Evolutionary conservation across 1,140 invertebrate species (phyloP).

Genomic region (Zaprionus africanus): DNA sequence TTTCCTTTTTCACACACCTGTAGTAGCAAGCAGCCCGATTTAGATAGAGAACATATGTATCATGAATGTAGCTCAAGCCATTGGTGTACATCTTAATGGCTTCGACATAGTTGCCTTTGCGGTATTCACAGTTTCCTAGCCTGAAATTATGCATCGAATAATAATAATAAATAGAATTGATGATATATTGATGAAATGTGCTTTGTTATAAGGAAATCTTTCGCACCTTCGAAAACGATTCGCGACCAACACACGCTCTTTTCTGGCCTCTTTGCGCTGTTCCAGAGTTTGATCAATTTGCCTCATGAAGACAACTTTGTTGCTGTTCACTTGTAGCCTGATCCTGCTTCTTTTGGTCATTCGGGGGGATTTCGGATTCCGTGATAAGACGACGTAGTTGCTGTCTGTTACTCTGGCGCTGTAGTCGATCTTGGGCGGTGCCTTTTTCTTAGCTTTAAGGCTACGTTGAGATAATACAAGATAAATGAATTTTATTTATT

Average conservation of each 20-base stretch:
- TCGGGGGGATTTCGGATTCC: accelerated
- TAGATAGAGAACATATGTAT: slow-evolving; percentile 60
- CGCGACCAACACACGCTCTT: slow-evolving; percentile 49
- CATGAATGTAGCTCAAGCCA: slow-evolving; percentile 43
- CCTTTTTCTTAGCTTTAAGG: slow-evolving; percentile 1
- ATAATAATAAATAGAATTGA: too few relatives aligned
- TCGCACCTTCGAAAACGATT: slow-evolving; percentile 47
- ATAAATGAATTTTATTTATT: background rate
- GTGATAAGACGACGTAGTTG: background rate
- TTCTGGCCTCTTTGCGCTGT: slow-evolving; percentile 14
- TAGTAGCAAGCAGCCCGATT: slow-evolving; percentile 54
- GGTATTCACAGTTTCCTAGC: slow-evolving; percentile 52
- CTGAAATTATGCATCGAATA: slow-evolving; percentile 5
- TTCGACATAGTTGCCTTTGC: slow-evolving; percentile 11
- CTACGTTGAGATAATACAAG: background rate
- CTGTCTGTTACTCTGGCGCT: background rate
- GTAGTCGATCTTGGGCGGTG: background rate
- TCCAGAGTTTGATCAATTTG: slow-evolving; percentile 35
- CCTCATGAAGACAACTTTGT: slow-evolving; percentile 65
- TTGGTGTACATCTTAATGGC: slow-evolving; percentile 45
- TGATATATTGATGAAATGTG: too few relatives aligned
- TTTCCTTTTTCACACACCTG: slow-evolving; percentile 39
- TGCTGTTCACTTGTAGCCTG: slow-evolving; percentile 6
- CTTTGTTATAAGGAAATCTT: too few relatives aligned
- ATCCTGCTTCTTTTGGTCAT: background rate